These are phyloP conservation scores for Lycodopsis pacificus DNA, from an alignment of 2,797 vertebrate genomes.

Conservation along the genomic window DNA sequence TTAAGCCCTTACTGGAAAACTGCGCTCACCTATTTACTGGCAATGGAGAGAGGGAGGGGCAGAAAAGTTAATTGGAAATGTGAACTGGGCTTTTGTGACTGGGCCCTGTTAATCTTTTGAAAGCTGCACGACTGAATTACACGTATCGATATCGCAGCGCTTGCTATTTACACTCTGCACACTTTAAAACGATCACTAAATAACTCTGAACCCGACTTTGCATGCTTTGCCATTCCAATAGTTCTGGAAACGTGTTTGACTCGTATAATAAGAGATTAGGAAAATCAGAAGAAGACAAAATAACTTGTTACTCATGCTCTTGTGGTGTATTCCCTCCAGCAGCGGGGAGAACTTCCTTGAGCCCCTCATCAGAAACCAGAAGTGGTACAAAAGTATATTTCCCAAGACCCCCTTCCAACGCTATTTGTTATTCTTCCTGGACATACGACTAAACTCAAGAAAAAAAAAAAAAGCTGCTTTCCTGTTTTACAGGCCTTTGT, in stretches of 20 bases:
- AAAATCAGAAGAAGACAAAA: background rate
- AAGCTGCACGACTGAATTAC: background rate
- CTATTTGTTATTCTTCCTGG: slow-evolving; percentile 64
- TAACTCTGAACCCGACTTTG: background rate
- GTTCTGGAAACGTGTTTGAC: no score
- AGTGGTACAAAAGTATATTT: slow-evolving; percentile 37
- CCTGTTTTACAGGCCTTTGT: slow-evolving; percentile 55
- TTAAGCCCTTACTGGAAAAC: slow-evolving; percentile 80
- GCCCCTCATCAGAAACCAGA: slow-evolving; percentile 50
- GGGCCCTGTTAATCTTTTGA: background rate
- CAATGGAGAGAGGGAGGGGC: slow-evolving; percentile 26
- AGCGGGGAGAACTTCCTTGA: background rate
- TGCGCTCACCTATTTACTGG: slow-evolving; percentile 75
- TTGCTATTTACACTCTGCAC: background rate
- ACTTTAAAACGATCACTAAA: background rate
- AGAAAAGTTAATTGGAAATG: slow-evolving; percentile 41
- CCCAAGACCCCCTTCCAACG: slow-evolving; percentile 30
- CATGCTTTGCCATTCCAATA: no score
- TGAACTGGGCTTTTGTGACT: slow-evolving; percentile 33
- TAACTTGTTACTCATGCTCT: no score
- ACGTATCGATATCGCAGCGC: background rate
- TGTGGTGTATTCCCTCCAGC: background rate
- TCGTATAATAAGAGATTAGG: no score
- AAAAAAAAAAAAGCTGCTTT: slow-evolving; percentile 58
- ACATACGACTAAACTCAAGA: slow-evolving; percentile 55